Evolutionary conservation across 2,797 vertebrate species (phyloP).

Genomic region (Crocodylus rhombifer): DNA sequence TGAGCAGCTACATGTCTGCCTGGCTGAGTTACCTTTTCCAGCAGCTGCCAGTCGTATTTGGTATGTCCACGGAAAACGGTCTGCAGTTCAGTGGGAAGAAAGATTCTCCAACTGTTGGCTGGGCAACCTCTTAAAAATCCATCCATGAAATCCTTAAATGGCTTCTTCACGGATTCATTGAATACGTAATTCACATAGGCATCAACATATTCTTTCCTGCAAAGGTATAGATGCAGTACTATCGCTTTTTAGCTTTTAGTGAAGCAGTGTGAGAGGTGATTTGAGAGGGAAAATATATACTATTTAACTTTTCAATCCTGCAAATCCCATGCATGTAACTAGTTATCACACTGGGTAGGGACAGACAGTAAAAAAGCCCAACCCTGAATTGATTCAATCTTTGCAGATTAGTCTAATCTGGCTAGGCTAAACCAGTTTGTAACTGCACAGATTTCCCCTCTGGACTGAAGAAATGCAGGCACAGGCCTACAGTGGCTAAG

Average conservation of each 20-base stretch:
- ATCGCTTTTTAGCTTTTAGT: background rate
- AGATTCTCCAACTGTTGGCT: slow-evolving; percentile 61
- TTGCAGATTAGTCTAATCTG: too few relatives aligned
- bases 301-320: background rate
- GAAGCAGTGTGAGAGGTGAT: background rate
- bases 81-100: slow-evolving; percentile 76
- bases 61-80: slow-evolving; percentile 63
- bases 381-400: too few relatives aligned
- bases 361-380: too few relatives aligned
- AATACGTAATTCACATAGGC: slow-evolving; percentile 77
- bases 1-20: background rate
- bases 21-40: slow-evolving; percentile 74
- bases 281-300: background rate
- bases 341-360: background rate
- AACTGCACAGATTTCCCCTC: too few relatives aligned
- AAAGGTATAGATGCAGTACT: background rate
- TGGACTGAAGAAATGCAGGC: too few relatives aligned
- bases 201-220: slow-evolving; percentile 81
- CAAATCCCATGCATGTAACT: background rate
- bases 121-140: slow-evolving; percentile 77
- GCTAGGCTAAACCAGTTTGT: too few relatives aligned
- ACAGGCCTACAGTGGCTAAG: too few relatives aligned
- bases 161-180: slow-evolving; percentile 66
- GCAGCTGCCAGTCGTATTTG: slow-evolving; percentile 70
- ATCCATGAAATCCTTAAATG: slow-evolving; percentile 67